Conservation (phyloP, 2,888 invertebrate genomes). For the Trimorus sp. region DNA sequence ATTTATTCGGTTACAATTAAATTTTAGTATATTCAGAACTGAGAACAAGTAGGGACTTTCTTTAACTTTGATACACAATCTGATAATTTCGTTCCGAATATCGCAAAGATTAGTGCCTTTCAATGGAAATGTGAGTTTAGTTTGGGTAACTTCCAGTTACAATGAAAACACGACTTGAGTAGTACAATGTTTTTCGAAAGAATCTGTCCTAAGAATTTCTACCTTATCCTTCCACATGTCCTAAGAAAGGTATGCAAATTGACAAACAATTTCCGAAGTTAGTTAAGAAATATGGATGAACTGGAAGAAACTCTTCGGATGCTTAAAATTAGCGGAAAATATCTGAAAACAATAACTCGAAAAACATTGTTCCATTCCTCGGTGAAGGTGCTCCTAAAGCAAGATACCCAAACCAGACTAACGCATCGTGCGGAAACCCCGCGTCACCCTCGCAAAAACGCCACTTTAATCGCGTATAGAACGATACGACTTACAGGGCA, state of each 20-base stretch:
- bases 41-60: no score
- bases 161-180: neutral
- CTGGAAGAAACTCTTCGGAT: no score
- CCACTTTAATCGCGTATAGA: conserved; percentile 62
- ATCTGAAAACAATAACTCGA: no score
- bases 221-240: no score
- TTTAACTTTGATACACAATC: neutral
- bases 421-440: conserved; percentile 53
- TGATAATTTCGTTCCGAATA: conserved; percentile 65
- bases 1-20: no score
- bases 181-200: conserved; percentile 4
- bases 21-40: no score
- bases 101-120: conserved; percentile 75
- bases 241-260: no score
- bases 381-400: conserved; percentile 35
- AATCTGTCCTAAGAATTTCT: no score
- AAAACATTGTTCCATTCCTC: neutral
- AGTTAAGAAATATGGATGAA: no score
- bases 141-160: neutral
- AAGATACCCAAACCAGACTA: conserved; percentile 11
- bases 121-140: conserved; percentile 65
- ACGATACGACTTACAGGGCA: conserved; percentile 69
- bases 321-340: no score
- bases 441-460: conserved; percentile 63
- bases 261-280: no score